Conservation (phyloP, 2,113 vertebrate species). For the Capricornis sumatraensis region DNA sequence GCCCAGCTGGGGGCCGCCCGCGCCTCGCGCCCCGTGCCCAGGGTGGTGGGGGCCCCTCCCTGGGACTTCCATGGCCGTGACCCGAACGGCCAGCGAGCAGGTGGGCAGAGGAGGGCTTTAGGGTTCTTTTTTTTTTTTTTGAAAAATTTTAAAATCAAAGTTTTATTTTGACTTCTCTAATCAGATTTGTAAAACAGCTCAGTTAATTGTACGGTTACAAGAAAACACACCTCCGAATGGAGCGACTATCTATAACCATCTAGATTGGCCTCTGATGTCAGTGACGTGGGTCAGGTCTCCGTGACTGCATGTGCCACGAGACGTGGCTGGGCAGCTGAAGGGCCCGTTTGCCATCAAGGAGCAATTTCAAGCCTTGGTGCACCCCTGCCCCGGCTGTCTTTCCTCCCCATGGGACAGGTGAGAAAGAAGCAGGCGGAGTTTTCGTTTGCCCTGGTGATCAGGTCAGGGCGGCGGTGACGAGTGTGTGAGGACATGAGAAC, state of each 20-base stretch:
- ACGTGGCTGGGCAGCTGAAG: neutral
- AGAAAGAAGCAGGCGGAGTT: neutral
- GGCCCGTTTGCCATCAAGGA: neutral
- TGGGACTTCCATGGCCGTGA: conserved; percentile 14
- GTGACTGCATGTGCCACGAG: conserved; percentile 17
- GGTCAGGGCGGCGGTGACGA: neutral
- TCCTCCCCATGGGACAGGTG: conserved; percentile 8
- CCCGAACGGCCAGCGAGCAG: neutral
- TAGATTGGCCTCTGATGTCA: conserved; percentile 49
- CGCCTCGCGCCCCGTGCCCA: neutral
- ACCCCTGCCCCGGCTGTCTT: conserved; percentile 28
- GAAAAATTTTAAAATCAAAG: neutral
- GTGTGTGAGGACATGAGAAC: neutral
- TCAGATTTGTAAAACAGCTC: conserved; percentile 67
- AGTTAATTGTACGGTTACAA: conserved; percentile 53
- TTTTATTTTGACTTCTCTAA: conserved; percentile 62
- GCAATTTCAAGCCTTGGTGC: neutral
- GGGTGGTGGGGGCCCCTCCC: neutral
- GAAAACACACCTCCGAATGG: conserved; percentile 48
- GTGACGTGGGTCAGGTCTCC: neutral
- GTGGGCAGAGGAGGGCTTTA: neutral
- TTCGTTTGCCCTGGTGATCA: conserved; percentile 6
- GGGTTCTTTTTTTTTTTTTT: neutral
- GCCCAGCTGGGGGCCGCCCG: conserved; percentile 51
- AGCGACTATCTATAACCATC: neutral